phyloP scores from a whole-genome alignment of 2,797 vertebrate genomes.

The Leuciscus waleckii region DNA sequence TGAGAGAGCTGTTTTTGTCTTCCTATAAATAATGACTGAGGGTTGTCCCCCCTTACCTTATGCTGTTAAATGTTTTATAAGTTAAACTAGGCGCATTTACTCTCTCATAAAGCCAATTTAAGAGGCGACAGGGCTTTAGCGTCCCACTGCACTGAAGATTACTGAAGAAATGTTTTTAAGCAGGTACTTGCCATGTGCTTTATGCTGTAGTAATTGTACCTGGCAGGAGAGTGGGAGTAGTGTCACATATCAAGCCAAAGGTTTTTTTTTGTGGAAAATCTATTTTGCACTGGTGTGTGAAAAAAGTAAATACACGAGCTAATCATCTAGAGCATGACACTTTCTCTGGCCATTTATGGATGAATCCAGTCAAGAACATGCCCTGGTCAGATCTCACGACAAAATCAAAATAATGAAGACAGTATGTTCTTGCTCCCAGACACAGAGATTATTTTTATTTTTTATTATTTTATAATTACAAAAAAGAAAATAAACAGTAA shows the following conservation, averaged over 20 bases:
- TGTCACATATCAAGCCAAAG: constrained; percentile 4
- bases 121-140: constrained; percentile 55
- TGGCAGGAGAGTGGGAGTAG: neutral
- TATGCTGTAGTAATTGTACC: neutral
- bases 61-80: constrained; percentile 66
- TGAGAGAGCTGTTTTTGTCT: constrained; percentile 63
- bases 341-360: neutral
- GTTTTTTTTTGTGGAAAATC: neutral
- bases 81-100: constrained; percentile 64
- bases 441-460: no score
- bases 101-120: constrained; percentile 66
- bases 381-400: neutral
- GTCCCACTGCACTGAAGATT: constrained; percentile 27
- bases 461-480: no score
- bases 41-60: constrained; percentile 50
- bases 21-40: constrained; percentile 64
- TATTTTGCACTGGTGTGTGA: neutral
- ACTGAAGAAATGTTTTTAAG: neutral
- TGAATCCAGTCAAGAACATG: neutral
- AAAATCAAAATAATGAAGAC: neutral
- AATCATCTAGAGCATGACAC: neutral
- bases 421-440: neutral
- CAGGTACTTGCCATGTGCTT: neutral
- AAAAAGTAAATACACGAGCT: neutral
- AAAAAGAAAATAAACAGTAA: no score